Conservation (phyloP, 1,140 invertebrate species). For the Chrysomallon squamiferum region DNA sequence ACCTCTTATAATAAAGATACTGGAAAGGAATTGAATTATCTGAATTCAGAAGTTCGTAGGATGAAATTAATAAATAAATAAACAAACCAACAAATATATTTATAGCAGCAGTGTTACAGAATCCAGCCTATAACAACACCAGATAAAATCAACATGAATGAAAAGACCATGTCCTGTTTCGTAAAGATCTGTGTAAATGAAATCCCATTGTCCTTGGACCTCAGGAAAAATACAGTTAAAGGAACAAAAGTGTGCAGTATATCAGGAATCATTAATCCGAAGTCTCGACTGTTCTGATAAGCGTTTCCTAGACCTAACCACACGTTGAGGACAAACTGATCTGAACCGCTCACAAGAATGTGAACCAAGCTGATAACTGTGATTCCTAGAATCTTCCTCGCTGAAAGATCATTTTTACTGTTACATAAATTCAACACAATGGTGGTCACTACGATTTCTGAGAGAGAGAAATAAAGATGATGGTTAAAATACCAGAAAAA, state of each 20-base stretch:
- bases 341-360: slow-evolving; percentile 75
- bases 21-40: no score
- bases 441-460: slow-evolving; percentile 76
- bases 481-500: slow-evolving; percentile 71
- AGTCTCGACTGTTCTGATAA: slow-evolving; percentile 71
- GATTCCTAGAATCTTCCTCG: slow-evolving; percentile 72
- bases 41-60: no score
- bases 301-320: slow-evolving; percentile 72
- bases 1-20: no score
- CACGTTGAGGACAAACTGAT: slow-evolving; percentile 80
- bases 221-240: slow-evolving; percentile 59
- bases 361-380: slow-evolving; percentile 74
- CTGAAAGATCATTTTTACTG: slow-evolving; percentile 67
- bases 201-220: slow-evolving; percentile 36
- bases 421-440: slow-evolving; percentile 66
- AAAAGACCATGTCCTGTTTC: no score
- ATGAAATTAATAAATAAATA: no score
- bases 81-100: no score
- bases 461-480: slow-evolving; percentile 74
- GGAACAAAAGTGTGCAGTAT: slow-evolving; percentile 73
- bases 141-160: no score
- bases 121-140: no score
- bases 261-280: slow-evolving; percentile 80
- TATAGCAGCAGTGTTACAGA: no score
- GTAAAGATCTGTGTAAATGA: slow-evolving; percentile 44